Base-by-base conservation (phyloP, 2,797 vertebrate genomes). In the Triplophysa yarkandensis region DNA sequence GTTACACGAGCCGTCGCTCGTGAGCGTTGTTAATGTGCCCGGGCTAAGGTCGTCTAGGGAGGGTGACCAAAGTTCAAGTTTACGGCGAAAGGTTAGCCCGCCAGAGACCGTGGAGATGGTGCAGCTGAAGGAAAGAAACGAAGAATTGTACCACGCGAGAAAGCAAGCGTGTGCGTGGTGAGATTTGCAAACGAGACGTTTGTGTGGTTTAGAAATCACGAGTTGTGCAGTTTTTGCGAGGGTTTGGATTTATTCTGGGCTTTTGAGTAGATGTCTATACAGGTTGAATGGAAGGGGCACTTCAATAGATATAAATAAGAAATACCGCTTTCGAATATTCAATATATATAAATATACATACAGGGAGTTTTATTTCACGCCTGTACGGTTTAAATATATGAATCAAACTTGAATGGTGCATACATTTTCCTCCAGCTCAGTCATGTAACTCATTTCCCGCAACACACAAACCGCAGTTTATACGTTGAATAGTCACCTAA, bases 1-100 rank as follows among this genome's bases (percentile, higher is more conserved):
- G 58, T 57, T 68, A 64, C 69, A 43, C 36, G 66, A 64, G 54
- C 68, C 32, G 28, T 39, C n/a, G 19, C 36, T 73, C 36, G 50
- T 55, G 41, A 44, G 34, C 36, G 62, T 41, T 72, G 70, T 77
- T 80, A 65, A 72, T 78, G 71, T 62, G 72, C 10, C 44, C 64
- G 64, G 70, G 50, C 50, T 69, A 63, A 54, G 28, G 55, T 67
- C 72, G 64, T 70, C 76, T 63, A 54, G 52, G 43, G 57, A 60
- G 67, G 46, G 61, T 60, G 81, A 77, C 57, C 76, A 78, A 69
- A 70, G 81, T 80, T 82, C 81, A 82, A 82, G 81, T 82, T 80
- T 82, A 75, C 68, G 76, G 66, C 54, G 66, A 80, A 76, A 78
- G 76, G 72, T 76, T 80, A 68, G 64, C 23, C 16, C 54, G 68